Evolutionary conservation across 2,113 vertebrate genomes (phyloP), one percentile per base, ranked within the genome.

Genomic region (Diglossa brunneiventris): DNA sequence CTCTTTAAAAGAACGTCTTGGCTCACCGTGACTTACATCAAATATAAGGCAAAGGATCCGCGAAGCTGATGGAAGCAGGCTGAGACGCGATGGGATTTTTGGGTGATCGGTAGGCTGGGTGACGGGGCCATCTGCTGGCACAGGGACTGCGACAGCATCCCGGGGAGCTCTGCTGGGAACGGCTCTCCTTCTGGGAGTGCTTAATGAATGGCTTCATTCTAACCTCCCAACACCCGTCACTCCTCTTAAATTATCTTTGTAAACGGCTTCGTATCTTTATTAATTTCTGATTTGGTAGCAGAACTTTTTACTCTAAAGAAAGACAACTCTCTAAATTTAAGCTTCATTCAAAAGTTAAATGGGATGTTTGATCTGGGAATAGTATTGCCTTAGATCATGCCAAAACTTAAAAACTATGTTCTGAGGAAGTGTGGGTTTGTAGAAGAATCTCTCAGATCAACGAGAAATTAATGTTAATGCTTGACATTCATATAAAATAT

Each of bases 101-200:
- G 46, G 5, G 46, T 0, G 44, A 13, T 37, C 37, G 7, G 87
- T 63, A 46, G 79, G 68, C 67, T 94, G 82, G 82, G 52, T 64
- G 87, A 90, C 76, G 87, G 94, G 61, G 96, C 88, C 96, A 96
- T 79, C 96, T 97, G 90, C 93, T 93, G 96, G 96, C 74, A 63
- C 13, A 33, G 20, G 8, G 9, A 6, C 41, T 59, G 16, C 8
- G 3, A 2, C 41, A 5, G 27, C 58, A 2, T 15, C 64, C 58
- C 35, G 24, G 20, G 18, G 7, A 33, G 21, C 80, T 23, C 55
- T 1, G 5, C 68, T 23, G 76, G 33, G 33, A 49, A 0, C 1
- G 0, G 5, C 10, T n/a, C 74, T 33, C 0, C 1, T 22, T 70
- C 64, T n/a, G 39, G 37, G 39, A 46, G 42, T 8, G 31, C 11